These are phyloP conservation scores for Megaceryle maxima DNA, from an alignment of 2,113 vertebrate genomes.

Conservation along the genomic window DNA sequence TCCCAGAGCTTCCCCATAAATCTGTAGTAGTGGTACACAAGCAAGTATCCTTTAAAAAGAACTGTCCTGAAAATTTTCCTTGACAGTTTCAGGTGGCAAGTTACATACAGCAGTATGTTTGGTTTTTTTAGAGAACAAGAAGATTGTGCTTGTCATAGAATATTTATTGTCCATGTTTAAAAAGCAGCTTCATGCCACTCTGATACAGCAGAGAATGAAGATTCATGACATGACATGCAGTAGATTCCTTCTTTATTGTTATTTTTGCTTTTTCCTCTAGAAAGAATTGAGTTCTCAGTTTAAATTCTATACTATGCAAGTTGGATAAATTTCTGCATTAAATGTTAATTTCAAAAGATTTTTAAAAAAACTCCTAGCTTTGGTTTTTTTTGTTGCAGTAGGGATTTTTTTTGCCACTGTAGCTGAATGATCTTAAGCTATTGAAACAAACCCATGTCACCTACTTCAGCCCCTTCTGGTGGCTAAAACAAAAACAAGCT, in stretches of 20 bases:
- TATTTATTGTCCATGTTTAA: background rate
- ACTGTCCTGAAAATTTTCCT: background rate
- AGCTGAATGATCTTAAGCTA: background rate
- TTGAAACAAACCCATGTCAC: background rate
- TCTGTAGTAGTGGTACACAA: background rate
- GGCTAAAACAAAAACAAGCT: background rate
- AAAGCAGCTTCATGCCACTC: background rate
- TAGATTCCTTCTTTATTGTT: background rate
- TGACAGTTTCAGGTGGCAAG: background rate
- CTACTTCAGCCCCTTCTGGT: background rate
- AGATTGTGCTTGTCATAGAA: background rate
- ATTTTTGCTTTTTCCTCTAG: background rate
- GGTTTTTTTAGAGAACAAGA: background rate
- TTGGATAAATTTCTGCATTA: background rate
- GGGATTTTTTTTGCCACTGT: background rate
- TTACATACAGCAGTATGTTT: background rate
- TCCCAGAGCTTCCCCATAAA: background rate
- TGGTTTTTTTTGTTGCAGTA: background rate
- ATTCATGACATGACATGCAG: background rate
- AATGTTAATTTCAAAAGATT: too few species aligned
- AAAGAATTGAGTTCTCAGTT: background rate
- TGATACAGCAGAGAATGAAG: background rate
- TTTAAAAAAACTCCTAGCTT: background rate
- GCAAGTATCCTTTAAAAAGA: background rate
- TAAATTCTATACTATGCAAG: background rate